Evolutionary conservation across 2,888 invertebrate genomes (phyloP).

Genomic region (Sympetrum striolatum): DNA sequence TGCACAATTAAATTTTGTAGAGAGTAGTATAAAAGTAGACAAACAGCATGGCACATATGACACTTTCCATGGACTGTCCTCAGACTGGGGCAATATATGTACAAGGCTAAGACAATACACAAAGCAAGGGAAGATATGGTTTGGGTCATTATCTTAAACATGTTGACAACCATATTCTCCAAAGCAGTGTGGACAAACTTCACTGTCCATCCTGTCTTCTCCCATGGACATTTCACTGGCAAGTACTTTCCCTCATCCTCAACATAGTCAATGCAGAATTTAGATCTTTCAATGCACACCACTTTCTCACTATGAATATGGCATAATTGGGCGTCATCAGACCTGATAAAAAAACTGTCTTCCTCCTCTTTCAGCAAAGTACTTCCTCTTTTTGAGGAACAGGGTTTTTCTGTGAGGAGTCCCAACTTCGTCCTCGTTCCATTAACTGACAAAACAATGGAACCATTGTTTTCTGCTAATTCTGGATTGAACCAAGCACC

Average conservation of each 20-base stretch:
- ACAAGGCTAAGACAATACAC: neutral
- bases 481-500: slow-evolving; percentile 1
- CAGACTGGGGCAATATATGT: neutral
- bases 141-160: slow-evolving; percentile 3
- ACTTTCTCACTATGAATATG: neutral
- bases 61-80: slow-evolving; percentile 12
- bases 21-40: neutral
- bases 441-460: neutral
- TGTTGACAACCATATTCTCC: neutral
- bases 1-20: neutral
- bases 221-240: neutral
- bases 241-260: neutral
- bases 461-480: neutral
- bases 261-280: neutral
- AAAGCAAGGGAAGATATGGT: neutral
- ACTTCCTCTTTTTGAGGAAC: neutral
- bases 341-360: neutral
- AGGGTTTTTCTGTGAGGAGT: neutral
- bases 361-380: neutral
- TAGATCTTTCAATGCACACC: neutral
- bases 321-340: neutral
- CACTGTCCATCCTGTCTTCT: neutral
- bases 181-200: neutral
- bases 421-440: neutral
- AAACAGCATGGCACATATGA: slow-evolving; percentile 25